Base-by-base conservation (phyloP, 2,797 vertebrate genomes). In the Paratrypauchen microcephalus region DNA sequence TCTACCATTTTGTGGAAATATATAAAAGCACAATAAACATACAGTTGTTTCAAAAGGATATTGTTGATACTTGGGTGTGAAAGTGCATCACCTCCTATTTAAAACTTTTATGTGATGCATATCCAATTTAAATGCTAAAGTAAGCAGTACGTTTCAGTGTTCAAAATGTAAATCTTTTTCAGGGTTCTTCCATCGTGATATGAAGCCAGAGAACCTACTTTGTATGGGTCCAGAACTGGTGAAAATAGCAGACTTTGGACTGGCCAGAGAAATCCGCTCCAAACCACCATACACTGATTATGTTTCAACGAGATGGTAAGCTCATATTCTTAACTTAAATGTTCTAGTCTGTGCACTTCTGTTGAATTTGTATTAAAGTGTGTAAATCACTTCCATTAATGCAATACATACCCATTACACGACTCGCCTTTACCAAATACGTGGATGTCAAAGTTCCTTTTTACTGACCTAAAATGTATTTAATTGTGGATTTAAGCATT, bases 151-250 rank as follows among this genome's bases (percentile, higher is more conserved):
- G n/a, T 50, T 50, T 50, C 48, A 50, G 4, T 23, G 5, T 24
- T 56, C 24, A 13, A 56, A 15, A 56, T 41, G 3, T 15, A 16
- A 57, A 19, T n/a, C 18, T 18, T 76, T 52, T 74, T 28, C 76
- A 97, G 98, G 98, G 15, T 99, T 97, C 90, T 99, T 99, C 83
- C 97, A 99, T 71, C 95, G 97, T 69, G 98, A 99, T 87, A 97
- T 99, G 97, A 99, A 99, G 82, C 98, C 98, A 28, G 98, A 99
- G 90, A 99, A 99, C 71, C 92, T 99, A 84, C 91, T 99, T 36
- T 99, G 98, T 79, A 98, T 97, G 94, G 97, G 98, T 48, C 98
- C 97, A 81, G 97, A 99, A 71, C 94, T 99, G 83, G 93, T 99
- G 54, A 99, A 99, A 95, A 98, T 99, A 83, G 98, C 96, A 68